Base-by-base conservation (phyloP, 2,797 vertebrate species). In the Thunnus albacares region DNA sequence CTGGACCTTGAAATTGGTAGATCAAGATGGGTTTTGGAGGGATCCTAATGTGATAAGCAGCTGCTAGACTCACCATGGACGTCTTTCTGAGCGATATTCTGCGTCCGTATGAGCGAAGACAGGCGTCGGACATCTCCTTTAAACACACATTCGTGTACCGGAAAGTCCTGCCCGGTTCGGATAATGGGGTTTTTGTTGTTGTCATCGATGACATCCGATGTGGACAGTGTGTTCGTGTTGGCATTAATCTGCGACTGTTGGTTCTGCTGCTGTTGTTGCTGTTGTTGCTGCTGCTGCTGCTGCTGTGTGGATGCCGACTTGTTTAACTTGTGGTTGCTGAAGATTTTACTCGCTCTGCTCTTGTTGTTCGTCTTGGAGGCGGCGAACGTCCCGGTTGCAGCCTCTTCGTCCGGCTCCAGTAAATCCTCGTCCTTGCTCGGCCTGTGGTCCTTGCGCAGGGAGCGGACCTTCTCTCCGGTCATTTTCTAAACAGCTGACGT, bases 401-500 rank as follows among this genome's bases (percentile, higher is more conserved):
- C 96, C 95, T 97, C 94, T 94, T 98, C 95, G 83, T 97, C 97
- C 70, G 97, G 97, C 49, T 96, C 97, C 92, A 97, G 95, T 79
- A 98, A 92, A 83, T 97, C 96, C 89, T 97, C 97, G 81, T 97
- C 96, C 85, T 98, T 97, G 94, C 95, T 96, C 77, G 97, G 96
- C 86, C 97, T 97, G 79, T 97, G 97, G 91, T 98, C 97, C 93
- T 97, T 97, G 83, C 97, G 97, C 92, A 97, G 93, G 77, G 97
- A 97, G 94, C 97, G 98, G 92, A 98, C 95, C 96, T 99, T 99
- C 96, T 98, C 98, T 82, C 98, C 97, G 91, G 98, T 99, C 98
- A 98, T 99, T 92, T 92, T 94, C 85, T 87, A 89, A 77, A 76
- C 85, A 74, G 79, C 62, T 51, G 79, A 67, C 74, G 83, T 61